phyloP scores from a whole-genome alignment of 2,797 vertebrate genomes.

The Enteromius fasciolatus region DNA sequence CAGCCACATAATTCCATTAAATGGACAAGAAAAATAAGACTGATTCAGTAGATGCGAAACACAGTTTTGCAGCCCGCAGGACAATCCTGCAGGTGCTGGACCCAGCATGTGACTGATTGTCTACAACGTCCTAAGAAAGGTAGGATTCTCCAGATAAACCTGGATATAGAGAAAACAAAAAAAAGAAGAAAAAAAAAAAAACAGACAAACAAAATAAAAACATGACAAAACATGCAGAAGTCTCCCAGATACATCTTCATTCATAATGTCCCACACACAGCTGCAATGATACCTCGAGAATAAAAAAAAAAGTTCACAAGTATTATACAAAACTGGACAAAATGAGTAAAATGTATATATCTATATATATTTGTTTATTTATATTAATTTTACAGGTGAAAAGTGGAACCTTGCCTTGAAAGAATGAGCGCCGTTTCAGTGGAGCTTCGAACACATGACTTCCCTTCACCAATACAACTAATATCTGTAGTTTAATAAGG shows the following conservation, averaged over 20 bases:
- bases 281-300: slow-evolving; percentile 74
- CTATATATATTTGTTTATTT: slow-evolving; percentile 70
- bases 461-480: slow-evolving; percentile 59
- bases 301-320: slow-evolving; percentile 76
- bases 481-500: slow-evolving; percentile 69
- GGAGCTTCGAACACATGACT: slow-evolving; percentile 60
- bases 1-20: slow-evolving; percentile 77
- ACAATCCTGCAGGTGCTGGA: slow-evolving; percentile 73
- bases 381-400: slow-evolving; percentile 73
- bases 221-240: slow-evolving; percentile 79
- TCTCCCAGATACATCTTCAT: slow-evolving; percentile 76
- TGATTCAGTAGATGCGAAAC: slow-evolving; percentile 79
- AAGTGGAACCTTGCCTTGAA: slow-evolving; percentile 80
- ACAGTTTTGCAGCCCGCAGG: slow-evolving; percentile 70
- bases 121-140: slow-evolving; percentile 79
- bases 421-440: slow-evolving; percentile 66
- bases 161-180: slow-evolving; percentile 64
- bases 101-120: slow-evolving; percentile 83
- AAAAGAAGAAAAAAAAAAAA: neutral
- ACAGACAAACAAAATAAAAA: slow-evolving; percentile 51
- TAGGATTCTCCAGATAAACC: slow-evolving; percentile 74
- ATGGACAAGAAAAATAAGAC: slow-evolving; percentile 70
- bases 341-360: slow-evolving; percentile 78
- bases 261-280: slow-evolving; percentile 77
- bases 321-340: slow-evolving; percentile 81